Evolutionary conservation across 2,888 invertebrate genomes (phyloP), one percentile per base, ranked within the genome.

Genomic region (Lomographa bimaculata): DNA sequence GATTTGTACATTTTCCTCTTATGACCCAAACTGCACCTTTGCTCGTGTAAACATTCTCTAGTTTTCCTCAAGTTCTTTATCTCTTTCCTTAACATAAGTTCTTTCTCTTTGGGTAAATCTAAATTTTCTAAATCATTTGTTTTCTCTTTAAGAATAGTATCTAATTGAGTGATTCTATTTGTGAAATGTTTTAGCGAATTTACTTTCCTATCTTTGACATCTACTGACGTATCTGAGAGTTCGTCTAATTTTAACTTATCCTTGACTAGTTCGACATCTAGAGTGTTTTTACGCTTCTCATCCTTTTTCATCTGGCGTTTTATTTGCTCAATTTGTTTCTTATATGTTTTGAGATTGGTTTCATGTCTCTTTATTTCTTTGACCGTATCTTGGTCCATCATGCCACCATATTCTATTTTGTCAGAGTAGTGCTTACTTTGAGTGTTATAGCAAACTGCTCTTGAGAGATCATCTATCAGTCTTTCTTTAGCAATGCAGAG

Each of bases 1-100:
- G 93, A 92, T 70, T 93, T 93, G 48, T 94, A 93, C 28, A 93
- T 91, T 68, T 95, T 94, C 7, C 94, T 90, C 61, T 95, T 95
- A 17, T 93, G 91, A 46, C 95, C 94, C 47, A 96, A 85, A 53
- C 92, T 91, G 57, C 93, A 94, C 38, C 94, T 91, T 60, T 95
- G 94, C 26, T 95, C 94, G 30, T 95, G 89, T 19, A 96, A 78
- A 58, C 93, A 93, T 63, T 96, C 96, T 30, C 95, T 91, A 0
- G 95, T 95, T 55, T 93, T 92, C 7, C 96, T 90, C 19, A 97
- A 80, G 67, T 95, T 95, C 52, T 94, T 91, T 26, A 97, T 96
- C 84, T 96, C 96, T 56, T 94, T 93, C 9, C 96, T 89, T 14
- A 95, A 64, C 73, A 89, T 72, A 1, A 92, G 84, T 60, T 94